Base-by-base conservation (phyloP, 2,888 invertebrate genomes). In the Sericinus montela region DNA sequence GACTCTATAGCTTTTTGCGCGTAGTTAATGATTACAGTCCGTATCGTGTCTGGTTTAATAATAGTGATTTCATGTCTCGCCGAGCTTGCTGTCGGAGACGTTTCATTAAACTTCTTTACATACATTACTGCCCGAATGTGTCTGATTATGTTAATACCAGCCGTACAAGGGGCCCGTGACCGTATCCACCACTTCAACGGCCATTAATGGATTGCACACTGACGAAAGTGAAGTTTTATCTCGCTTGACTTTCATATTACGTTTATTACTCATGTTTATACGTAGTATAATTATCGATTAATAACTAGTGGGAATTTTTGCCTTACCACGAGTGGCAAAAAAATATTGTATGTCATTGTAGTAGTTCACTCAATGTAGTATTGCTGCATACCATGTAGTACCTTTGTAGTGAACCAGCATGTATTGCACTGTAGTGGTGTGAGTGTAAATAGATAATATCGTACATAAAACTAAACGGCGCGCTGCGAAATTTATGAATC, bases 31-130 rank as follows among this genome's bases (percentile, higher is more conserved):
- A 86, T 86, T 86, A 87, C 86, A 84, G 80, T 81, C 78, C 81
- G 82, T 84, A 86, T 86, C 86, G 87, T 82, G 86, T 85, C 80
- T 81, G 75, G 65, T 72, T 79, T 88, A 88, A 88, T 88, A 81
- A 85, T 84, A 80, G 86, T 87, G 77, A 86, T 86, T 85, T 83
- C 80, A 82, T 80, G 83, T 83, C 77, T 80, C 81, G 80, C 72
- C 82, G 77, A 69, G 75, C 82, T 80, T 64, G 78, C 80, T 76
- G 74, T 74, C 70, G 75, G 79, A 75, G 80, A 84, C 81, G 81
- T 83, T 82, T 81, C 79, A 84, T 87, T 87, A 85, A 83, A 85
- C 79, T 76, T 72, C 75, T 82, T 80, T 77, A 80, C 83, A 80
- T 82, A 80, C 75, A 83, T 83, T 81, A 82, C 80, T 81, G 78